Conservation (phyloP, 2,797 vertebrate species). For the Hypotaenidia okinawae region DNA sequence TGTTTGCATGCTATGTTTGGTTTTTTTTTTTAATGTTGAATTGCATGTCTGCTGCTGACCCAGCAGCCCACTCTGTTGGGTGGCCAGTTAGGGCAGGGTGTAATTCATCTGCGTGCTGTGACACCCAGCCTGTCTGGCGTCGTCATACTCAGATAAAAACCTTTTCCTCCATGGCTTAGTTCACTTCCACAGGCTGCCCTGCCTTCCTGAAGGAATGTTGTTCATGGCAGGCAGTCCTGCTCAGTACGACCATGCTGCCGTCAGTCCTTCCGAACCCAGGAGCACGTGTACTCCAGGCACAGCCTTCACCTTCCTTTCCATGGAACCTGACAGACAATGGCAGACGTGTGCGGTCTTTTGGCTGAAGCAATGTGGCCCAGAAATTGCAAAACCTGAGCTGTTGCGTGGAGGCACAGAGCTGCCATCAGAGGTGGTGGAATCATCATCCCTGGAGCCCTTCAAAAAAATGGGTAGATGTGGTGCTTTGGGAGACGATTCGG, state of each 20-base stretch:
- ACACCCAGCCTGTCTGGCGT: neutral
- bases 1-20: neutral
- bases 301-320: fast-evolving
- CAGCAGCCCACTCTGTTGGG: neutral
- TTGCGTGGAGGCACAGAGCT: fast-evolving
- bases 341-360: neutral
- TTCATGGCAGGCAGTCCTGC: neutral
- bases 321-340: fast-evolving
- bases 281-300: fast-evolving
- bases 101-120: neutral
- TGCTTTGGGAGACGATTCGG: too few species aligned
- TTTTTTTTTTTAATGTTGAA: neutral
- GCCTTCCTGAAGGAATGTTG: neutral
- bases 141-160: neutral
- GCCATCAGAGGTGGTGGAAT: too few species aligned
- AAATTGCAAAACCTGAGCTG: fast-evolving
- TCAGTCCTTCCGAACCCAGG: fast-evolving
- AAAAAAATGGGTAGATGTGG: too few species aligned
- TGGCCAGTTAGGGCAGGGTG: neutral
- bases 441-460: too few species aligned
- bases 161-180: neutral
- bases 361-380: neutral
- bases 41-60: fast-evolving
- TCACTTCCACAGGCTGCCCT: fast-evolving
- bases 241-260: fast-evolving